Percentiles rank a stretch among this genome's conserved stretches.
phyloP scores from a whole-genome alignment of 2,113 vertebrate genomes.

The Anarrhichthys ocellatus region DNA sequence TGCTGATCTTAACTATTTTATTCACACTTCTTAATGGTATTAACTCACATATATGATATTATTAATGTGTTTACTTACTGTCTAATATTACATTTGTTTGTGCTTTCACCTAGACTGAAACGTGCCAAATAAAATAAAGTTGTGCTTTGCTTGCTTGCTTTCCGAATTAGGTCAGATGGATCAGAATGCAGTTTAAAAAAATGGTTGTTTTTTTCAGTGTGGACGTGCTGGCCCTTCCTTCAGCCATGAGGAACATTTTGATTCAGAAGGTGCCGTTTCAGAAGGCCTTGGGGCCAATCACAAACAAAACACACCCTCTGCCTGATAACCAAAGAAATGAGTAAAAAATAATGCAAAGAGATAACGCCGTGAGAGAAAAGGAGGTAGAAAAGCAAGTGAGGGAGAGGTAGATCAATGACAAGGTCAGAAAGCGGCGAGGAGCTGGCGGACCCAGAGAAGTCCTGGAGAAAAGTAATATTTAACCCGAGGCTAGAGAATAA shows the following conservation, averaged over 20 bases:
- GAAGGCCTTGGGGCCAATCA: slow-evolving; percentile 65
- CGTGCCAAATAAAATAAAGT: not conserved
- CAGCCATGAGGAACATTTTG: slow-evolving; percentile 16
- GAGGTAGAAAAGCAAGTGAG: slow-evolving; percentile 45
- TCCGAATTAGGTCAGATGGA: not conserved
- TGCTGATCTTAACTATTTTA: not conserved
- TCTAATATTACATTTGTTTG: not conserved
- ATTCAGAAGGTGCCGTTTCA: slow-evolving; percentile 39
- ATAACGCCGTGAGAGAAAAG: slow-evolving; percentile 42
- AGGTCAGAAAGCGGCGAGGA: slow-evolving; percentile 77
- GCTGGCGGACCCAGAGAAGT: slow-evolving; percentile 71
- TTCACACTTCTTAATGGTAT: not conserved
- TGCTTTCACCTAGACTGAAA: not conserved
- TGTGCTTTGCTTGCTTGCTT: not conserved
- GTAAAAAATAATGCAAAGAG: slow-evolving; percentile 61
- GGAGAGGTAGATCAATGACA: slow-evolving; percentile 82
- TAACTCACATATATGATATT: not conserved
- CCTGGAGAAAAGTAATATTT: slow-evolving; percentile 85
- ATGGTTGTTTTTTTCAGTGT: not conserved
- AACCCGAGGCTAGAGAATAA: slow-evolving; percentile 88
- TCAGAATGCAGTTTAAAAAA: not conserved
- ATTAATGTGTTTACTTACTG: not conserved
- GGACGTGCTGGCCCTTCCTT: not conserved
- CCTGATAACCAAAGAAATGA: slow-evolving; percentile 59
- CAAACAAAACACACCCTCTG: slow-evolving; percentile 46